Base-by-base conservation (phyloP, 2,888 invertebrate genomes). In the Tinea pellionella region DNA sequence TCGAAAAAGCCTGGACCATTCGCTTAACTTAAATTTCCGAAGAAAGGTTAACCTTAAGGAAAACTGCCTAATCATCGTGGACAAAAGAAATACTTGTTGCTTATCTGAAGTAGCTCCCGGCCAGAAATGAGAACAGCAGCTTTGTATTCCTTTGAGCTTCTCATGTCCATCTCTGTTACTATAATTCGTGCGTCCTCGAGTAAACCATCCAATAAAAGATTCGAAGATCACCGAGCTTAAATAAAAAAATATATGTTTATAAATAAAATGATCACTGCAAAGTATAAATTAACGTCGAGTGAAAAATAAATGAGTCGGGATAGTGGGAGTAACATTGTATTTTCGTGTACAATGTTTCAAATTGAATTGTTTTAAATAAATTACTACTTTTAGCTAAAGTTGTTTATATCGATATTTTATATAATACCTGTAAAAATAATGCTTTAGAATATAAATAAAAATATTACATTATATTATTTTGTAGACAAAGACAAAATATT, bases 41-140 rank as follows among this genome's bases (percentile, higher is more conserved):
- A 13, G 47, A 47, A 47, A 47, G 47, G 47, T 47, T 47, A n/a
- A n/a, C n/a, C n/a, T n/a, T n/a, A 47, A 47, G 47, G 47, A 47
- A 37, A 47, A 47, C 47, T 47, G 47, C 12, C 47, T 53, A 53
- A 53, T 53, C 53, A 53, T 53, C 3, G 19, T 18, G 24, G 18
- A 53, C 53, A 53, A 53, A 53, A 53, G 53, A 53, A 53, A 53
- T 53, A 53, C 53, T 53, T 53, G 53, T 53, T 53, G 53, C 53
- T 18, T 24, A 53, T 53, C 24, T 53, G n/a, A 42, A 42, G 8
- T 42, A 47, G 47, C 47, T 47, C 16, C 13, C 47, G 47, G 47
- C 13, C 16, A 47, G 47, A 47, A 47, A 47, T 47, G 47, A 47
- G 16, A 47, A 47, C 13, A 47, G 13, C 16, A 47, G 13, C 4